phyloP scores from a whole-genome alignment of 2,113 vertebrate genomes.

The Pimephales promelas region DNA sequence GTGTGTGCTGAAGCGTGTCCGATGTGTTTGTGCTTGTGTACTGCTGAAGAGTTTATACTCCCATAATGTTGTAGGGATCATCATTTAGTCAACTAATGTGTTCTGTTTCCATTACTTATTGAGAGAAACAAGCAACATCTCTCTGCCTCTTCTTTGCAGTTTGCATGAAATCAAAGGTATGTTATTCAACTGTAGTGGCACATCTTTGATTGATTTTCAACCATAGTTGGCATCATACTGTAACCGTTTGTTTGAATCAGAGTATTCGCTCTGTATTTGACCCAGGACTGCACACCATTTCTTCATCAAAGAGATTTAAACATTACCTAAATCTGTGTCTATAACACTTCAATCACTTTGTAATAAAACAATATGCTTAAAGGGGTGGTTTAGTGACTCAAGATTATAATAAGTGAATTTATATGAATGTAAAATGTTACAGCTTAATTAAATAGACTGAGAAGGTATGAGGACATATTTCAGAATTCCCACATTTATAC shows the following conservation, averaged over 20 bases:
- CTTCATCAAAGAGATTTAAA: not conserved
- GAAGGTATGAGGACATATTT: not conserved
- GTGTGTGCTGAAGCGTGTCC: not conserved
- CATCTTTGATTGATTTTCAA: not conserved
- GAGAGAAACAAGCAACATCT: not conserved
- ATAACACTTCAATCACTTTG: not conserved
- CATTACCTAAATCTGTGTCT: not conserved
- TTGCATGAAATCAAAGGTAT: conserved; percentile 1
- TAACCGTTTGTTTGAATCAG: too few species aligned
- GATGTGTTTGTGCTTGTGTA: not conserved
- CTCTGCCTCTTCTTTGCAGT: not conserved
- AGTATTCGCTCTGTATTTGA: not conserved
- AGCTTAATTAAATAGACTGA: not conserved
- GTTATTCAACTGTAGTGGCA: not conserved
- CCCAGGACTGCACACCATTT: not conserved
- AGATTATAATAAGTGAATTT: not conserved
- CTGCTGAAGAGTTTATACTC: not conserved
- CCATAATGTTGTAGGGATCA: not conserved
- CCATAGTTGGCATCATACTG: too few species aligned
- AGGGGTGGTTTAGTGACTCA: too few species aligned
- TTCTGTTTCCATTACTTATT: not conserved
- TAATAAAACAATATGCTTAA: not conserved
- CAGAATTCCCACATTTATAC: not conserved
- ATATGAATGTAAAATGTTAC: not conserved
- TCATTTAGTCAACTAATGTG: not conserved